Evolutionary conservation across 2,113 vertebrate genomes (phyloP), one percentile per base, ranked within the genome.

Genomic region (Sardina pilchardus): DNA sequence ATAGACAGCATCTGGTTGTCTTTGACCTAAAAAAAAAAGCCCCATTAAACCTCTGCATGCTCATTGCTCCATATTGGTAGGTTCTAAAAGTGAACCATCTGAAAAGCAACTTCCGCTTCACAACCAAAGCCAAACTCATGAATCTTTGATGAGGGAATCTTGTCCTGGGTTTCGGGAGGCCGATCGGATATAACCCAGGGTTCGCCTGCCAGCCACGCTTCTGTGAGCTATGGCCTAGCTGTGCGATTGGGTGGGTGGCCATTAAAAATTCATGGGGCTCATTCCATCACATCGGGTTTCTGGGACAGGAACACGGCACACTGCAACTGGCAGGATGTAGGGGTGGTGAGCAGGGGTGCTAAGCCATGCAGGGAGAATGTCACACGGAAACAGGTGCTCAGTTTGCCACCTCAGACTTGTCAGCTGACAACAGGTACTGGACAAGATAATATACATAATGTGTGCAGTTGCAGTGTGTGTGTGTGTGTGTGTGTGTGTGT

Each of bases 131-230:
- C 78, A 86, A 53, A 80, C 78, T 90, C 88, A 92, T 94, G 7
- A 92, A 92, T 93, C 87, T 93, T 94, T 93, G 83, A 93, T 34
- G 24, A 83, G 88, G 83, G 88, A 91, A 91, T 91, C 89, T 86
- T 91, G 87, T 89, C 84, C 83, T 86, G 85, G 86, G 86, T 87
- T 88, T 78, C 88, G 34, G 42, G 8, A 84, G 85, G 81, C 84
- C 89, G 91, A 89, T 93, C 91, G 90, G 86, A 92, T 92, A 89
- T 84, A 92, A 92, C 91, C 87, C 87, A 39, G 89, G 83, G 48
- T 34, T 81, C 87, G 86, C 75, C 86, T 84, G 87, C 83, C 88
- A 86, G 82, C 87, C 81, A 83, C 83, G 86, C 53, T 26, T 6
- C 83, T 82, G 88, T 81, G 83, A 67, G 63, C 63, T 59, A 21